These are phyloP conservation scores for Apamea monoglypha DNA, from an alignment of 2,888 invertebrate species.

Conservation along the genomic window DNA sequence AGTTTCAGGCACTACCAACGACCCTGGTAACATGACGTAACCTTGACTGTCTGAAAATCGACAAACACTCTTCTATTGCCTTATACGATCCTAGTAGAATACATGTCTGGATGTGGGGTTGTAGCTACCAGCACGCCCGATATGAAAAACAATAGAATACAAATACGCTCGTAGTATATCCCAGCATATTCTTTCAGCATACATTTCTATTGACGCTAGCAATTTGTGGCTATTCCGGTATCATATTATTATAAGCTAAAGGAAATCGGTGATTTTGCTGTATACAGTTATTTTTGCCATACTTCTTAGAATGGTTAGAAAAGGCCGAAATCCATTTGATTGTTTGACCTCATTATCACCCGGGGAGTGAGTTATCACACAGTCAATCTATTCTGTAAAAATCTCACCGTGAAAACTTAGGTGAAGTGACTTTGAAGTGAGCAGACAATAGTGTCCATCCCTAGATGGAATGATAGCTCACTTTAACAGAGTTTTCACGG, in stretches of 20 bases:
- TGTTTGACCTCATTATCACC: background rate
- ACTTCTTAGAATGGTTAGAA: background rate
- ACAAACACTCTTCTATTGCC: conserved; percentile 1
- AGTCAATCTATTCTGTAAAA: too few relatives aligned
- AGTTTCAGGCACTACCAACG: conserved; percentile 6
- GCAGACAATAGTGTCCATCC: too few relatives aligned
- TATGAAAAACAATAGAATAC: background rate
- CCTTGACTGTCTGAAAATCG: conserved; percentile 30
- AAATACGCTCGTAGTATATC: background rate
- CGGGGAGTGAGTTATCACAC: too few relatives aligned
- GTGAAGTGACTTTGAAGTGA: too few relatives aligned
- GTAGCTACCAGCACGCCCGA: background rate
- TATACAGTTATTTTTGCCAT: too few relatives aligned
- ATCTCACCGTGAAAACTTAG: too few relatives aligned
- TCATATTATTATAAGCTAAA: background rate
- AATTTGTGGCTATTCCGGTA: background rate
- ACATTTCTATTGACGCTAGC: background rate
- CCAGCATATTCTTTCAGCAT: background rate
- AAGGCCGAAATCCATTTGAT: background rate
- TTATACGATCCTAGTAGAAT: conserved; percentile 19
- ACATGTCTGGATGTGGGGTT: background rate
- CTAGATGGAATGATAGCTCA: too few relatives aligned
- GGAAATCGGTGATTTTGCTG: background rate
- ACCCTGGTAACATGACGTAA: conserved; percentile 14
- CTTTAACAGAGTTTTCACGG: too few relatives aligned